Evolutionary conservation across 2,888 invertebrate species (phyloP).

Genomic region (Mesorhabditis sp.): DNA sequence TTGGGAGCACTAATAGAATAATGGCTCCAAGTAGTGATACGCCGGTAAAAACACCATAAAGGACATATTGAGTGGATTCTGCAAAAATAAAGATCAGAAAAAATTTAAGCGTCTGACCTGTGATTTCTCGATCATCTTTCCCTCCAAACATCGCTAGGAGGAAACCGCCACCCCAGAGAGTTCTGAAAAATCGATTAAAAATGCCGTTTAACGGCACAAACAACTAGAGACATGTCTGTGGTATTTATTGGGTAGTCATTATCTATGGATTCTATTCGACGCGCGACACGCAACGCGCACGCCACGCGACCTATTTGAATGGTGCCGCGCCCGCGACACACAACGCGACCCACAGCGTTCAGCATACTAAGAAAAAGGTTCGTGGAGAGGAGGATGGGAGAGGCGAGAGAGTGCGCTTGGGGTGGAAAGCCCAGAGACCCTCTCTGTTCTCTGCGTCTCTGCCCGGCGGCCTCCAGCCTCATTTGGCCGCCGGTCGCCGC

Average conservation of each 20-base stretch:
- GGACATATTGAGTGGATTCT: conserved; percentile 1
- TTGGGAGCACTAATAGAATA: conserved; percentile 3
- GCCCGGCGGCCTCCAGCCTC: no score
- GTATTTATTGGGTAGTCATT: not conserved
- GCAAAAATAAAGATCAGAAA: not conserved
- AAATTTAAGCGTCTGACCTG: not conserved
- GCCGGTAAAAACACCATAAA: not conserved
- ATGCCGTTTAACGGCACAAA: not conserved
- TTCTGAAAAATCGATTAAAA: not conserved
- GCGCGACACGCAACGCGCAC: no score
- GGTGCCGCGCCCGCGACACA: no score
- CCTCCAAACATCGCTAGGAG: not conserved
- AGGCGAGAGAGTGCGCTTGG: no score
- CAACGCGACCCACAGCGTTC: no score
- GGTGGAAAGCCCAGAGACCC: no score
- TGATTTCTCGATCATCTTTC: not conserved
- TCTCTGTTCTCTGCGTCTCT: no score
- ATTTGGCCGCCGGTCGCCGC: no score
- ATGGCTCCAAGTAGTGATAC: not conserved
- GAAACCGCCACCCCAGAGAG: not conserved
- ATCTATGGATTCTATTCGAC: not conserved
- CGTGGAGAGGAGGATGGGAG: no score
- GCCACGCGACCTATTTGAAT: no score
- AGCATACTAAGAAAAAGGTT: no score
- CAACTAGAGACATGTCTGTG: not conserved